Conservation (phyloP, 2,888 invertebrate genomes). For the Nemapogon koenigi region DNA sequence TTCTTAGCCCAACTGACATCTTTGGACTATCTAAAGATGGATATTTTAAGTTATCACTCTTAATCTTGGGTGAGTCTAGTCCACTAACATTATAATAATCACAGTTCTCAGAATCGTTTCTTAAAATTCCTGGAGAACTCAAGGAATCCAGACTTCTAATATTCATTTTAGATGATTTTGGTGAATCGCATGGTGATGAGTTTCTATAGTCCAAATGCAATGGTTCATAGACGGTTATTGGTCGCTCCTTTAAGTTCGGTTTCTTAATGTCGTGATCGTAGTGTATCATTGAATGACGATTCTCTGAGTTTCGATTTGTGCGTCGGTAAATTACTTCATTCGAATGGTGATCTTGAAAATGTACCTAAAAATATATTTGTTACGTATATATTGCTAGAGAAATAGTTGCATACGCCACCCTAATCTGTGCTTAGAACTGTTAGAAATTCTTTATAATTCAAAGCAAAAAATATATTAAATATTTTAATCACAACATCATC, state of each 20-base stretch:
- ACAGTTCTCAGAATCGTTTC: conserved; percentile 31
- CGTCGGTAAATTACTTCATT: conserved; percentile 47
- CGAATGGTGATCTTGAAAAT: conserved; percentile 43
- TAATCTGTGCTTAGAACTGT: too few relatives aligned
- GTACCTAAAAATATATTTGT: conserved; percentile 34
- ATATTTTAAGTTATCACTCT: conserved; percentile 46
- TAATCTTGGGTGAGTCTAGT: conserved; percentile 49
- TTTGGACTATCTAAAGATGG: conserved; percentile 45
- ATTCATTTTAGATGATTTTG: conserved; percentile 48
- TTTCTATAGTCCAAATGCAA: conserved; percentile 51
- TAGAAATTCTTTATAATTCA: too few relatives aligned
- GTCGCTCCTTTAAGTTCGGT: conserved; percentile 48
- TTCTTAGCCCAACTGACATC: conserved; percentile 45
- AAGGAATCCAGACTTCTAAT: conserved; percentile 48
- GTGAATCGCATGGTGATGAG: conserved; percentile 42
- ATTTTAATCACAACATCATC: too few relatives aligned
- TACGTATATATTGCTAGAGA: too few relatives aligned
- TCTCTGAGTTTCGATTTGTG: conserved; percentile 42
- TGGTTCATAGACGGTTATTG: conserved; percentile 52
- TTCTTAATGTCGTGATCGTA: conserved; percentile 50
- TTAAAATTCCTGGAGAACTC: conserved; percentile 47
- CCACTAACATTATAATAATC: conserved; percentile 47
- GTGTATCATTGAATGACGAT: conserved; percentile 60
- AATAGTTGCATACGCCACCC: too few relatives aligned
- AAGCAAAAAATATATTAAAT: too few relatives aligned